Conservation (phyloP, 30 jellyfish, hydroid and myxozoan genomes). For the Chrysaora quinquecirrha region DNA sequence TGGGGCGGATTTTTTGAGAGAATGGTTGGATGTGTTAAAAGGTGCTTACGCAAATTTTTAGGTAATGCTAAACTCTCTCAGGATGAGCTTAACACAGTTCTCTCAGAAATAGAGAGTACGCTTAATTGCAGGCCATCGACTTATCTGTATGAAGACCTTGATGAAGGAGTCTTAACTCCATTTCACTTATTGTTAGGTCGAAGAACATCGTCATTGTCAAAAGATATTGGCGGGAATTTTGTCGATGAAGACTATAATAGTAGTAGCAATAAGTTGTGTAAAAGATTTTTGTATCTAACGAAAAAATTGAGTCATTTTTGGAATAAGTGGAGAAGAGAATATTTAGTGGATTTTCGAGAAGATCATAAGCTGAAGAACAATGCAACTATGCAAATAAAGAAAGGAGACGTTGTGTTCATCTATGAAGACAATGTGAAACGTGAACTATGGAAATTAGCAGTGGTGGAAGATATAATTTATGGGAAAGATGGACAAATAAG, state of each 20-base stretch:
- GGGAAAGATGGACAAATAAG: constrained; percentile 58
- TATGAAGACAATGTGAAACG: constrained; percentile 49
- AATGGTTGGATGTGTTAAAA: constrained; percentile 21
- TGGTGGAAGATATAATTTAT: constrained; percentile 39
- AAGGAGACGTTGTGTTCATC: constrained; percentile 52
- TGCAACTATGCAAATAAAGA: not conserved
- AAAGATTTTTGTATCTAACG: constrained; percentile 10
- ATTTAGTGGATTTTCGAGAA: constrained; percentile 38
- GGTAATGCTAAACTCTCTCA: constrained; percentile 11
- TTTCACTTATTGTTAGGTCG: constrained; percentile 32
- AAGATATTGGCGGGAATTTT: not conserved
- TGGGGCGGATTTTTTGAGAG: constrained; percentile 46
- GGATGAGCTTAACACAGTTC: constrained; percentile 16
- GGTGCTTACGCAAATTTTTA: constrained; percentile 26
- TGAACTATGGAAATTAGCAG: constrained; percentile 40
- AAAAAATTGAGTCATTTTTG: constrained; percentile 27
- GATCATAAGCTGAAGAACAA: not conserved
- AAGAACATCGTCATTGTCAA: constrained; percentile 1
- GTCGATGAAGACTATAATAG: constrained; percentile 1
- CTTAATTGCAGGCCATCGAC: constrained; percentile 32
- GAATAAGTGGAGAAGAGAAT: constrained; percentile 51
- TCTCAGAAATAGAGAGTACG: constrained; percentile 28
- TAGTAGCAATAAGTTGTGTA: not conserved
- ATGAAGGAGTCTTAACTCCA: constrained; percentile 19
- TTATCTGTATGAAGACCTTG: not conserved